Conservation (phyloP, 2,113 vertebrate species). For the Prolemur simus region DNA sequence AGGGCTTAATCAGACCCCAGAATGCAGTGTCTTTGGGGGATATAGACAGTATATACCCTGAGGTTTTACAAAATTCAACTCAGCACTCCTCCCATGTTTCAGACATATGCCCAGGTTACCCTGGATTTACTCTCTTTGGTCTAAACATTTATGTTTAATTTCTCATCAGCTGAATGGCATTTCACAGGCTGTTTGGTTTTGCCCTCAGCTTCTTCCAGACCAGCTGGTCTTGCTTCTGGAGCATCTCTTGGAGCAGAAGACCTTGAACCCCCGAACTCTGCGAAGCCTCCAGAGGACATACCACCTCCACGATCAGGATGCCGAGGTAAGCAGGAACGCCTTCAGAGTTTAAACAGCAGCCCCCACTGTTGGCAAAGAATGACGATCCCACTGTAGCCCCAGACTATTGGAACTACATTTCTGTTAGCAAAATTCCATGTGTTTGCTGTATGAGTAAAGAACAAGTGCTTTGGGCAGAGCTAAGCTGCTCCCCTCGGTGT, state of each 20-base stretch:
- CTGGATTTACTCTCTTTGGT: not conserved
- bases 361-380: not conserved
- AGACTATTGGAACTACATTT: not conserved
- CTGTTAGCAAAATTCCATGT: not conserved
- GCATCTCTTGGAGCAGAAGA: slow-evolving; percentile 89
- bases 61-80: not conserved
- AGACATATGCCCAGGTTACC: not conserved
- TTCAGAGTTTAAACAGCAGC: rapidly evolving
- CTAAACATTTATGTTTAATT: slow-evolving; percentile 54
- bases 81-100: not conserved
- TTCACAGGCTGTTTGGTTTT: slow-evolving; percentile 72
- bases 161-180: slow-evolving; percentile 38
- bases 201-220: slow-evolving; percentile 91
- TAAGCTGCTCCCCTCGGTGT: not conserved
- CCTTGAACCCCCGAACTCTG: slow-evolving; percentile 83
- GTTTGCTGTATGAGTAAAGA: not conserved
- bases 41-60: not conserved
- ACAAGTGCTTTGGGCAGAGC: not conserved
- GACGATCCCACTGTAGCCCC: not conserved
- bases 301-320: slow-evolving; percentile 88
- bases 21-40: slow-evolving; percentile 18
- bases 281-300: slow-evolving; percentile 87
- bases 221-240: slow-evolving; percentile 96
- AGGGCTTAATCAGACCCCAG: not conserved
- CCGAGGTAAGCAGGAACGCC: slow-evolving; percentile 88